Base-by-base conservation (phyloP, 2,888 invertebrate species). In the Polydesmus complanatus region DNA sequence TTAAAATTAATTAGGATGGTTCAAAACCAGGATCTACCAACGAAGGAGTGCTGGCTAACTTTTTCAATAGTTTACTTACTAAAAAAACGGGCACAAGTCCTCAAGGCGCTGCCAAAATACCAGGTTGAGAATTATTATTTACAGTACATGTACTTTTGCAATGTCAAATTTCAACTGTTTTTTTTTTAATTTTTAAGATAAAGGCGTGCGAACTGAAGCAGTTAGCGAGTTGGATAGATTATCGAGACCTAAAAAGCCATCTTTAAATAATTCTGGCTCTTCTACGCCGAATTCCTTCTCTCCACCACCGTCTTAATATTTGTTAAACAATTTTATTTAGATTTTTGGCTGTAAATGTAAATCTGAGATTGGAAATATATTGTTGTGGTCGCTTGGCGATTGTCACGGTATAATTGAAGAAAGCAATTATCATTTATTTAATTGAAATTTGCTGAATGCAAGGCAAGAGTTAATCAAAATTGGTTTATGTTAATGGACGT, bases 61-160 rank as follows among this genome's bases (percentile, higher is more conserved):
- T 97, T 81, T 97, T 97, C 79, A 96, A 96, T 79, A 95, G 95
- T 65, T 80, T 97, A 71, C 81, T 97, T 69, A 88, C 88, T 77
- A 96, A 95, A 81, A 94, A 94, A 78, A 85, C 89, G 48, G 88
- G 87, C 49, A 79, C 83, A 1, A 37, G 56, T 48, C 47, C 59
- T 27, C 58, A 53, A 53, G 60, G 26, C 11, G 37, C 62, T n/a
- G 47, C 54, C 18, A 60, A 59, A 49, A 26, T 53, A 21, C 21
- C 57, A 2, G 61, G 61, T 61, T 19, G 22, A 37, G 56, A 37
- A 19, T 37, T 27, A 23, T 19, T 3, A 27, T 14, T 21, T 54
- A 8, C 25, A 26, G 54, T 14, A 54, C 11, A 25, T 54, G 25
- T 8, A 52, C 52, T 21, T 18, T 19, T 52, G 52, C 21, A 18